phyloP scores from a whole-genome alignment of 2,113 vertebrate genomes.

The Marcusenius ussheri region DNA sequence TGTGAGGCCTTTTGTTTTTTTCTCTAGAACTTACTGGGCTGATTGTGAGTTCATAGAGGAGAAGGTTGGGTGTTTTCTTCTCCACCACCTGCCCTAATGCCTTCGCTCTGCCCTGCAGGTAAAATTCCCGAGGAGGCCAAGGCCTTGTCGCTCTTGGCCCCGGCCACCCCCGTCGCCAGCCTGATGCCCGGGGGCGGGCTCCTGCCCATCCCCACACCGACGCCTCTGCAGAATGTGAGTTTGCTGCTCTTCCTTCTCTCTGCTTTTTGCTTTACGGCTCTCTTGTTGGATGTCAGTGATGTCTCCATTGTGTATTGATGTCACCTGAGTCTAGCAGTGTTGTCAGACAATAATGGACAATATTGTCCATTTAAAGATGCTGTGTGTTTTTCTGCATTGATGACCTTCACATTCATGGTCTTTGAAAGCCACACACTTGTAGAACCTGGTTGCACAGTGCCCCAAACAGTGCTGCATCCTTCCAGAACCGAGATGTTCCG shows the following conservation, averaged over 20 bases:
- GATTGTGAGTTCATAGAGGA: conserved; percentile 57
- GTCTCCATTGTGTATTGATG: background rate
- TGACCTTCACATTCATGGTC: background rate
- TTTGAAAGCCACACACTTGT: background rate
- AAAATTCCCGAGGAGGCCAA: conserved; percentile 98
- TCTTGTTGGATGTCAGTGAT: background rate
- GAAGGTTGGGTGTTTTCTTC: conserved; percentile 35
- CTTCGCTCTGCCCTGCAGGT: conserved; percentile 75
- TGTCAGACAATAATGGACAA: background rate
- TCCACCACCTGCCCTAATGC: conserved; percentile 59
- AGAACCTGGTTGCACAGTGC: background rate
- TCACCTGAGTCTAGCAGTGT: background rate
- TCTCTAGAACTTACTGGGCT: conserved; percentile 58
- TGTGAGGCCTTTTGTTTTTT: conserved; percentile 43
- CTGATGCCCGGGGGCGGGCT: conserved; percentile 85
- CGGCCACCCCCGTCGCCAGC: conserved; percentile 74
- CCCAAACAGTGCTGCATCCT: background rate
- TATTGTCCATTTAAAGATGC: background rate
- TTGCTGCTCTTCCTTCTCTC: background rate
- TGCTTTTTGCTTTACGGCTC: background rate
- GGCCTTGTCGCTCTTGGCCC: conserved; percentile 88
- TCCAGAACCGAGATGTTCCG: background rate
- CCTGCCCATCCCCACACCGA: conserved; percentile 82
- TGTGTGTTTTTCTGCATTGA: background rate
- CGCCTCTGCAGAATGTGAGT: conserved; percentile 63